Base-by-base conservation (phyloP, 2,113 vertebrate genomes). In the Gadus chalcogrammus region DNA sequence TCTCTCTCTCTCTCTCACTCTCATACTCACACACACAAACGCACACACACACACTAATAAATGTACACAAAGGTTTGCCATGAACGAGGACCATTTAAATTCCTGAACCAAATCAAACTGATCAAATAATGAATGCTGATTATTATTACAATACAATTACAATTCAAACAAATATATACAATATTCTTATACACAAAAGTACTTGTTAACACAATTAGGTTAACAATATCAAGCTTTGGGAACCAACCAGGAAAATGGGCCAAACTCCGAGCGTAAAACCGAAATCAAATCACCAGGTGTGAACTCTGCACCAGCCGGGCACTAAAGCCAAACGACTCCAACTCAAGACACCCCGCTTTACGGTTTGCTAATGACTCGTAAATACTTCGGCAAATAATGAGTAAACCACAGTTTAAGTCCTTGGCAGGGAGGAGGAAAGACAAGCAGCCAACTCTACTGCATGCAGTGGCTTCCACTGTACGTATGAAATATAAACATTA, bases 311-410 rank as follows among this genome's bases (percentile, higher is more conserved):
- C 67, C 42, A 13, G 42, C 42, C 60, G 24, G 27, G 38, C 68
- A 61, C n/a, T 68, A 62, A 69, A 5, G 31, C 52, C 22, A 64
- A 58, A 38, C 27, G 35, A 65, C 58, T 72, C 38, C 15, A 11
- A 65, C 35, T 38, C 64, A 12, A 12, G 17, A 38, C 64, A 61
- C 17, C 59, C 20, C 8, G 5, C 79, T 82, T 77, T 69, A 79
- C 65, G 69, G 24, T 76, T 74, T 77, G 76, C 66, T 75, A 77
- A 71, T 73, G 62, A 80, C 70, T 69, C 74, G 53, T 71, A 72
- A 86, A 86, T 69, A 71, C 56, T 69, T 68, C 18, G 52, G 27
- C 18, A 68, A 64, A 55, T 65, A 28, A 56, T 12, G 65, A 74
- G 65, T 60, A 73, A 81, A 56, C 59, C 28, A 62, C 65, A 69